Base-by-base conservation (phyloP, 2,888 invertebrate species). In the Laothoe populi region DNA sequence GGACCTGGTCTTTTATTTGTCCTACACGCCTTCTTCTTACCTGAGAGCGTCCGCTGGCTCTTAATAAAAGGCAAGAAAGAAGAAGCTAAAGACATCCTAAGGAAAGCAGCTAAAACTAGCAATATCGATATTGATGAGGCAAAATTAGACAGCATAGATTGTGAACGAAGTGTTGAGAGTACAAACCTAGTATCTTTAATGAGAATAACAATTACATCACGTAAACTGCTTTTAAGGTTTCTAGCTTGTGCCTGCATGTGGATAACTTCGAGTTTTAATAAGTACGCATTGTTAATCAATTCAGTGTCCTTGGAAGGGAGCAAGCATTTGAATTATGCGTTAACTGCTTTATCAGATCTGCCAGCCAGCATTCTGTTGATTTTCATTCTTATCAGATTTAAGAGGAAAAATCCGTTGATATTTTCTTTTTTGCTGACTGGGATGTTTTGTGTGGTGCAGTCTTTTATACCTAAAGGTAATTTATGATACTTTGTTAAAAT, bases 11-110 rank as follows among this genome's bases (percentile, higher is more conserved):
- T 96, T 13, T 73, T 96, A 0, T 93, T 95, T 62, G 76, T 96
- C 38, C 78, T 93, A 1, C 95, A 95, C 73, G 93, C 94, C 64
- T 95, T 95, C 92, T 74, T 95, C 21, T 83, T 95, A 63, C 95
- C 96, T 7, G 96, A 96, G 82, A 96, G 96, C 57, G 90, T 95
- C 5, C 90, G 96, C 71, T 97, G 97, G 97, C 86, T 96, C 16
- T 78, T 96, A 19, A 95, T 95, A 44, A 95, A 95, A 76, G 94
- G 95, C n/a, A 92, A 93, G 69, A 93, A 93, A 65, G 92, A 94
- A 4, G 93, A 95, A 71, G 96, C 95, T 0, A 93, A 94, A 64
- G 79, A 79, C 16, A 93, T 95, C 13, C 82, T 96, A 42, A 83
- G 88, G 4, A 93, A 90, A 72, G 94, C 95, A 40, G 95, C 95